phyloP scores from a whole-genome alignment of 2,113 vertebrate genomes.

The Rhinogobius similis region DNA sequence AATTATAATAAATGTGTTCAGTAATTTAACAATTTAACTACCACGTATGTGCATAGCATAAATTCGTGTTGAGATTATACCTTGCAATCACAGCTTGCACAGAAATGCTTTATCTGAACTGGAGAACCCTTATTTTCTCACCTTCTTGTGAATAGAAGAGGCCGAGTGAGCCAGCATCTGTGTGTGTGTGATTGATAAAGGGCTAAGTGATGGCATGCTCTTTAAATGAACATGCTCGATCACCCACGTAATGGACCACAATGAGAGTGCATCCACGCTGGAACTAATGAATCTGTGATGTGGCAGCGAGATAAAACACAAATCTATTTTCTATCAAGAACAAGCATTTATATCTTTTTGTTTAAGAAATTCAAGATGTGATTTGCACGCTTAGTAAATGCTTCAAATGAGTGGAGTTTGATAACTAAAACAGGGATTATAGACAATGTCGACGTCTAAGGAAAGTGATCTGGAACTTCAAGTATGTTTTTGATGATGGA shows the following conservation, averaged over 20 bases:
- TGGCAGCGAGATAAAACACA: constrained; percentile 71
- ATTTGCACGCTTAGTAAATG: neutral
- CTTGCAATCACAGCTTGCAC: neutral
- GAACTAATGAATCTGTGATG: constrained; percentile 73
- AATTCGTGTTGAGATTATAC: neutral
- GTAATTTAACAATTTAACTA: too few species aligned
- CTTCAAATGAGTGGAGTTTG: neutral
- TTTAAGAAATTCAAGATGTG: constrained; percentile 53
- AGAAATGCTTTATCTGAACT: neutral
- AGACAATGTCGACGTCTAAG: too few species aligned
- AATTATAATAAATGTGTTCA: too few species aligned
- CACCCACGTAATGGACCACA: constrained; percentile 70
- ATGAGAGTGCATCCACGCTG: constrained; percentile 68
- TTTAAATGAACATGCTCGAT: constrained; percentile 73
- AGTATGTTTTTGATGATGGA: too few species aligned
- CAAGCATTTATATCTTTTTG: constrained; percentile 48
- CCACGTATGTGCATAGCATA: too few species aligned
- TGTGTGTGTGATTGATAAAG: constrained; percentile 45
- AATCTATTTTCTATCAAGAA: constrained; percentile 77
- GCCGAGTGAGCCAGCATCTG: constrained; percentile 20
- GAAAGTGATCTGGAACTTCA: too few species aligned
- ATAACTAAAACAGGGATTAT: neutral
- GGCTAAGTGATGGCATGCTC: constrained; percentile 64
- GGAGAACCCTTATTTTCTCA: neutral
- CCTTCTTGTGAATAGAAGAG: constrained; percentile 34